Percentiles rank a stretch among this genome's conserved stretches.
Evolutionary conservation across 2,888 invertebrate genomes (phyloP).

Genomic region (Drosophila crucigera): DNA sequence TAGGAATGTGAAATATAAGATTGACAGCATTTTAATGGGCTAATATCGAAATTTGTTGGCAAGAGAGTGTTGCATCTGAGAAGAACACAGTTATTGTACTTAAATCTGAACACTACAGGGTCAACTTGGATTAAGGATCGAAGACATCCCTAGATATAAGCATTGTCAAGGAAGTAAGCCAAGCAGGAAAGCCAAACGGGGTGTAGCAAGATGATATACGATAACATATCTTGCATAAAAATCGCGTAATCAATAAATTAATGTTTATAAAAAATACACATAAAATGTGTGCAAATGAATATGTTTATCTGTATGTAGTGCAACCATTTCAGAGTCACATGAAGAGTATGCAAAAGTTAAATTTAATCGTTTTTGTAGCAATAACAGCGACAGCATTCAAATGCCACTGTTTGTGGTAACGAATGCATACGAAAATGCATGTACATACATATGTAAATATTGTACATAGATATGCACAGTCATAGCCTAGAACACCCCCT

Average conservation of each 20-base stretch:
- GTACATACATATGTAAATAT: neutral
- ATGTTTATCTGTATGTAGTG: neutral
- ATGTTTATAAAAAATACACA: neutral
- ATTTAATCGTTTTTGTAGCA: slow-evolving; percentile 3
- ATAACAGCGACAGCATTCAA: slow-evolving; percentile 14
- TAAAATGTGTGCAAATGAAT: neutral
- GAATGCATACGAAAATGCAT: slow-evolving; percentile 1
- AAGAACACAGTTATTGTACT: neutral
- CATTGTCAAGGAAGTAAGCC: neutral
- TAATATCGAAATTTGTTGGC: neutral
- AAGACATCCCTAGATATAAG: neutral
- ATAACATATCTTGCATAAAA: neutral
- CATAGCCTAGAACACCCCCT: slow-evolving; percentile 33
- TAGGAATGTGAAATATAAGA: neutral
- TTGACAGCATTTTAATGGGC: neutral
- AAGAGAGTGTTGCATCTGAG: neutral
- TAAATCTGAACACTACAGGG: neutral
- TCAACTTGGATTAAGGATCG: neutral
- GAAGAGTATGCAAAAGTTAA: slow-evolving; percentile 1
- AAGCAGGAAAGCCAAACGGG: neutral
- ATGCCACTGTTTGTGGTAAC: slow-evolving; percentile 8
- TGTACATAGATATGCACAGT: neutral
- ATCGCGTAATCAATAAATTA: neutral
- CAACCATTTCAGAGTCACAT: neutral
- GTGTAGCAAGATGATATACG: neutral